A percentile compares a stretch with the other conserved stretches of the same genome.
phyloP scores from a whole-genome alignment of 2,888 invertebrate genomes.

The Silvanus unidentatus region DNA sequence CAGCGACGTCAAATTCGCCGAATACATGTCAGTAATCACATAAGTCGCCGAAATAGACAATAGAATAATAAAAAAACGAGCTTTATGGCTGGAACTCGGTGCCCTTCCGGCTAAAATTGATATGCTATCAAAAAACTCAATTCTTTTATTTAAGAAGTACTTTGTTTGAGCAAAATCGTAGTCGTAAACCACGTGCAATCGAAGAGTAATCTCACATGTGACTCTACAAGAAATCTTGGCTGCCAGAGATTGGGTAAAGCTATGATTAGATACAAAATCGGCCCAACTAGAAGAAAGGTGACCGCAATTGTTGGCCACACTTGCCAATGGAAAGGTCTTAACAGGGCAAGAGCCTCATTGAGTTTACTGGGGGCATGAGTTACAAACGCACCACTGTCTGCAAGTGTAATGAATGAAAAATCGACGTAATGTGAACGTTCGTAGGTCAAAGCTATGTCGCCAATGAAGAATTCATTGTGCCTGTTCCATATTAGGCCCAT shows the following conservation, averaged over 20 bases:
- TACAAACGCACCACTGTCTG: constrained; percentile 71
- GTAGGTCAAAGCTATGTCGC: constrained; percentile 68
- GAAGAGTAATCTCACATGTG: constrained; percentile 45
- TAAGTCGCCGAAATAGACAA: constrained; percentile 71
- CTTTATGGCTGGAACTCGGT: constrained; percentile 59
- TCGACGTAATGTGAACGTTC: constrained; percentile 67
- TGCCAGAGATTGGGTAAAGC: constrained; percentile 57
- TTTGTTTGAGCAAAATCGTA: constrained; percentile 64
- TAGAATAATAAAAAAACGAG: constrained; percentile 62
- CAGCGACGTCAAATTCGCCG: constrained; percentile 69
- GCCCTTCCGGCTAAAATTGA: constrained; percentile 50
- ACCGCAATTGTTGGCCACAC: constrained; percentile 68
- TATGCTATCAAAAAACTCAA: constrained; percentile 5
- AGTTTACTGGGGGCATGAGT: constrained; percentile 68
- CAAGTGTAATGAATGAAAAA: constrained; percentile 69
- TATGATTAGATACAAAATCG: constrained; percentile 62
- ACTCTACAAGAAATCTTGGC: constrained; percentile 39
- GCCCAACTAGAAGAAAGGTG: constrained; percentile 61
- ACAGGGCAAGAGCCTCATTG: constrained; percentile 67
- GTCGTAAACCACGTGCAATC: constrained; percentile 71
- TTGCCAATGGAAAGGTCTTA: constrained; percentile 68
- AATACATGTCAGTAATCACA: constrained; percentile 73
- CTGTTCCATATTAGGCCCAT: constrained; percentile 65
- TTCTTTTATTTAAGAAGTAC: constrained; percentile 48
- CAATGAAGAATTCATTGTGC: constrained; percentile 66